These are phyloP conservation scores for Xiphorhynchus elegans DNA, from an alignment of 2,113 vertebrate genomes.

Conservation along the genomic window DNA sequence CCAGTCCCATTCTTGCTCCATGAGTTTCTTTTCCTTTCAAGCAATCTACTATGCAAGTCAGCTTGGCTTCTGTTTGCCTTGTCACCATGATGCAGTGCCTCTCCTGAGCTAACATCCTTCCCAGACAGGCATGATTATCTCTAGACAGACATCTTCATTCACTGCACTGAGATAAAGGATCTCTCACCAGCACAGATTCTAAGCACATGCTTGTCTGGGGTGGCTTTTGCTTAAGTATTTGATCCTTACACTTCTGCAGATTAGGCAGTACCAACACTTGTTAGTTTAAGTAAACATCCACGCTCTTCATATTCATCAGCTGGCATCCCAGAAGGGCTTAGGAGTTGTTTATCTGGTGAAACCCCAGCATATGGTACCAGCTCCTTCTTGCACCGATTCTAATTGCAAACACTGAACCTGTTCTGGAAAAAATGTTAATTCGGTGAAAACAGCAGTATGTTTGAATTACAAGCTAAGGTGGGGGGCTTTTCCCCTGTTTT, in stretches of 20 bases:
- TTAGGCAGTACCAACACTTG: background rate
- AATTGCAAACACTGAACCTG: constrained; percentile 1
- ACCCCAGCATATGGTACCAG: constrained; percentile 7
- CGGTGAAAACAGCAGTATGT: background rate
- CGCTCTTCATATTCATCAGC: background rate
- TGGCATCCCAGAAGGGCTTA: constrained; percentile 15
- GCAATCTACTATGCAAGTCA: background rate
- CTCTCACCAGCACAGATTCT: background rate
- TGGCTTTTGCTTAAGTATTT: background rate
- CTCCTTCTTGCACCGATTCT: background rate
- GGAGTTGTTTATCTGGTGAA: constrained; percentile 17
- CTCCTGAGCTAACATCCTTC: background rate
- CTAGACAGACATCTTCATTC: background rate
- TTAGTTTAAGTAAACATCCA: constrained; percentile 32
- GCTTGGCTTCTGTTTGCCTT: background rate
- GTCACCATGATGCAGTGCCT: background rate
- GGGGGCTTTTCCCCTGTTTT: background rate
- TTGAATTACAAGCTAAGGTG: background rate
- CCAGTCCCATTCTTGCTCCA: background rate
- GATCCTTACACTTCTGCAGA: constrained; percentile 6
- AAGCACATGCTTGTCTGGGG: background rate
- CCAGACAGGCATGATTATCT: background rate
- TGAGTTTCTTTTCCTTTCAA: background rate
- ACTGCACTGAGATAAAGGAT: background rate
- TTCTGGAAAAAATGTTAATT: background rate